Conservation (phyloP, 2,797 vertebrate species). For the Enteromius paludinosus region DNA sequence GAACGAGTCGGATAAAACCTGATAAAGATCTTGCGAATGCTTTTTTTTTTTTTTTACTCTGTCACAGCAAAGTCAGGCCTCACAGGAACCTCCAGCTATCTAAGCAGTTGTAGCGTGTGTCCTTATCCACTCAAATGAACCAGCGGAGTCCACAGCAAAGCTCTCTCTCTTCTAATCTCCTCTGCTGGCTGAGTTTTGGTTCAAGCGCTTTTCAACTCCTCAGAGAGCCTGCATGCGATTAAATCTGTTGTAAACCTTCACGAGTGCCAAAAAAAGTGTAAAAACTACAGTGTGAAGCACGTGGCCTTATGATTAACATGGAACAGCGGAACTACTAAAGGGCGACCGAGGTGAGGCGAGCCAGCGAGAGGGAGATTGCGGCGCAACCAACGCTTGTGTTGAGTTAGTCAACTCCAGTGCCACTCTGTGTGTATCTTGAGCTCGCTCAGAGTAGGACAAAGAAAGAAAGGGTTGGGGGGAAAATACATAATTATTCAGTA, state of each 20-base stretch:
- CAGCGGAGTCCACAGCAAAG: conserved; percentile 46
- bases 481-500: conserved; percentile 76
- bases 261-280: conserved; percentile 11
- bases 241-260: conserved; percentile 38
- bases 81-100: conserved; percentile 41
- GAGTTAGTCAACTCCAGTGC: conserved; percentile 29
- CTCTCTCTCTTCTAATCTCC: too few species aligned
- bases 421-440: too few species aligned
- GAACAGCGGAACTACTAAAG: conserved; percentile 8
- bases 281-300: neutral
- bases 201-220: conserved; percentile 40
- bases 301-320: conserved; percentile 30
- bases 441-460: too few species aligned
- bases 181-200: conserved; percentile 44
- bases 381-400: neutral
- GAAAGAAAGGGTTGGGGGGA: neutral
- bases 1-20: neutral
- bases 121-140: conserved; percentile 55
- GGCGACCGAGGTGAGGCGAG: neutral
- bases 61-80: conserved; percentile 38
- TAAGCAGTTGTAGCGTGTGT: conserved; percentile 43
- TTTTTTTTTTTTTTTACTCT: neutral
- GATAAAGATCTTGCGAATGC: conserved; percentile 18
- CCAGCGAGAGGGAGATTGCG: neutral
- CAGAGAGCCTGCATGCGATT: conserved; percentile 31